phyloP scores from a whole-genome alignment of 2,113 vertebrate genomes.

The Mustelus asterias region DNA sequence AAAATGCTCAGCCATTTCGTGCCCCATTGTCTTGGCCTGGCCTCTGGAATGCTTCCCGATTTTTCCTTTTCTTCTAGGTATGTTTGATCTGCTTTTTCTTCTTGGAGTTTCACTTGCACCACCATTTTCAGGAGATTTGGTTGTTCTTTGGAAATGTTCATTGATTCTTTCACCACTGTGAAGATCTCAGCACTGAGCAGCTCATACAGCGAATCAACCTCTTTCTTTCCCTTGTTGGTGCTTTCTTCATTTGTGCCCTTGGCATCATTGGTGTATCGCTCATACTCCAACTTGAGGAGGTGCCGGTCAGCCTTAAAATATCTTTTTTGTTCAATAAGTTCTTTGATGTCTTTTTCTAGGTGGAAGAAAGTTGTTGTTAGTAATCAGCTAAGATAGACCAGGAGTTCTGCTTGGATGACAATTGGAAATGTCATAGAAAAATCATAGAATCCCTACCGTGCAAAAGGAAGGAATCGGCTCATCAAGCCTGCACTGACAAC shows the following conservation, averaged over 20 bases:
- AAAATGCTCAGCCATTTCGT: constrained; percentile 55
- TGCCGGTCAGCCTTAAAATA: constrained; percentile 46
- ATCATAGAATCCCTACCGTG: too few relatives aligned
- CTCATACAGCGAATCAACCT: constrained; percentile 52
- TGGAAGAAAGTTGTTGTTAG: neutral
- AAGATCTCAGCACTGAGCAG: constrained; percentile 54
- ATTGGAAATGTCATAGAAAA: neutral
- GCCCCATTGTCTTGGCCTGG: constrained; percentile 63
- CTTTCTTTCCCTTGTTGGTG: constrained; percentile 47
- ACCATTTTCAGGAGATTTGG: constrained; percentile 60
- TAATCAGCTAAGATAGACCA: neutral
- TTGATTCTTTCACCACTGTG: constrained; percentile 53
- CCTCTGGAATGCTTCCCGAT: constrained; percentile 36
- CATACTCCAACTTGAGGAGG: constrained; percentile 62
- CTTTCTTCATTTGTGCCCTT: constrained; percentile 39
- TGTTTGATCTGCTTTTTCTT: constrained; percentile 64
- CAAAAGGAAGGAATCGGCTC: too few relatives aligned
- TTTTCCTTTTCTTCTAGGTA: constrained; percentile 42
- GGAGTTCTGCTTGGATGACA: neutral
- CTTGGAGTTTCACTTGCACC: constrained; percentile 59
- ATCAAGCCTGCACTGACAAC: too few relatives aligned
- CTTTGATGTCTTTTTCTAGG: constrained; percentile 40
- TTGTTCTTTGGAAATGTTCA: constrained; percentile 43
- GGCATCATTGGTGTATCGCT: constrained; percentile 44
- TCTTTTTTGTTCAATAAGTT: constrained; percentile 40